Evolutionary conservation across 2,113 vertebrate genomes (phyloP).

Genomic region (Picathartes gymnocephalus): DNA sequence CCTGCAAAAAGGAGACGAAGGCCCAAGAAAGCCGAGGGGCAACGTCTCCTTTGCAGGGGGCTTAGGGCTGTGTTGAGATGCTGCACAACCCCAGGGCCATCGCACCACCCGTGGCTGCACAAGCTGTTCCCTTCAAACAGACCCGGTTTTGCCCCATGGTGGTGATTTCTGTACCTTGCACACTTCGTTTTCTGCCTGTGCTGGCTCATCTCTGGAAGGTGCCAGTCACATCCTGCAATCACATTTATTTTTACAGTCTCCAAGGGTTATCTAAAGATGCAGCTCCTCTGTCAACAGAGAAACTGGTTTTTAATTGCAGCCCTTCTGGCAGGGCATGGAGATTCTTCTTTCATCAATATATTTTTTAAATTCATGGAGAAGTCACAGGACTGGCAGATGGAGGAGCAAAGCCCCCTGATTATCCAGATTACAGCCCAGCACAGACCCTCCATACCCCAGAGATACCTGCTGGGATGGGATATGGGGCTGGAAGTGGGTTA

Average conservation of each 20-base stretch:
- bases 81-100: not conserved
- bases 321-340: not conserved
- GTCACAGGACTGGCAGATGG: not conserved
- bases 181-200: not conserved
- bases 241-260: not conserved
- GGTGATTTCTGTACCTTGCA: not conserved
- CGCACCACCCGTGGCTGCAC: not conserved
- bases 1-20: not conserved
- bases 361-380: not conserved
- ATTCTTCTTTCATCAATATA: not conserved
- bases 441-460: not conserved
- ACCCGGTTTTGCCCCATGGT: fast-evolving
- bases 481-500: not conserved
- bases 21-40: not conserved
- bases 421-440: not conserved
- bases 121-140: not conserved
- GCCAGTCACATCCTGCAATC: not conserved
- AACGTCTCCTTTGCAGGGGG: not conserved
- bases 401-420: not conserved
- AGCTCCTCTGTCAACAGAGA: not conserved
- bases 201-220: not conserved
- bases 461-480: not conserved
- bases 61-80: not conserved
- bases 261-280: not conserved
- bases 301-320: not conserved